Evolutionary conservation across 2,888 invertebrate genomes (phyloP).

Genomic region (Drosophila multiciliata): DNA sequence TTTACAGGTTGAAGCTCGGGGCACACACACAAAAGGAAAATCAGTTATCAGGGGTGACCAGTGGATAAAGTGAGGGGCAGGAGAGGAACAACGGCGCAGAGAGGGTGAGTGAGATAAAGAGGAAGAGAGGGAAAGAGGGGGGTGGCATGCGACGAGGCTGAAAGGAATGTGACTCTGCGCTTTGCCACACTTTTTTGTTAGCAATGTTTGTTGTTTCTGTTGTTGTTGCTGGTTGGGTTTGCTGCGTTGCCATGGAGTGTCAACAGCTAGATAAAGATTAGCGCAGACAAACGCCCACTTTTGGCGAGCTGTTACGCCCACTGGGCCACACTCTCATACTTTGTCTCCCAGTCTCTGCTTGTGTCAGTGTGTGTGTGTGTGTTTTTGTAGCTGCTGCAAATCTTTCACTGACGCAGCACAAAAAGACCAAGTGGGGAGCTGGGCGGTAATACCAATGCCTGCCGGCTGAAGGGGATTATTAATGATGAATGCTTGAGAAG

Average conservation of each 20-base stretch:
- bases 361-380: constrained; percentile 19
- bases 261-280: constrained; percentile 82
- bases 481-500: constrained; percentile 79
- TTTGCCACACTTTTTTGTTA: constrained; percentile 61
- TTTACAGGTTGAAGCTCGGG: constrained; percentile 23
- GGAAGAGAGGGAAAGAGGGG: background rate
- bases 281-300: constrained; percentile 80
- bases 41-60: constrained; percentile 35
- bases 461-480: constrained; percentile 65
- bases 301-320: constrained; percentile 71
- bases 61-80: background rate
- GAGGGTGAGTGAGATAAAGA: background rate
- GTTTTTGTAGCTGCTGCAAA: constrained; percentile 57
- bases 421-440: constrained; percentile 47
- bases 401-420: constrained; percentile 79
- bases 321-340: constrained; percentile 60
- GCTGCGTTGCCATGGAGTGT: constrained; percentile 78
- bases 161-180: constrained; percentile 70
- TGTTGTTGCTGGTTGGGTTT: constrained; percentile 50
- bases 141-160: constrained; percentile 22
- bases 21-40: constrained; percentile 41
- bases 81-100: background rate
- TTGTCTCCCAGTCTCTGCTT: background rate
- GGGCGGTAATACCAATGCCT: constrained; percentile 34
- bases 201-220: constrained; percentile 32